A percentile compares a stretch with the other conserved stretches of the same genome.
phyloP scores from a whole-genome alignment of 2,888 invertebrate species.

The Terebella lapidaria region DNA sequence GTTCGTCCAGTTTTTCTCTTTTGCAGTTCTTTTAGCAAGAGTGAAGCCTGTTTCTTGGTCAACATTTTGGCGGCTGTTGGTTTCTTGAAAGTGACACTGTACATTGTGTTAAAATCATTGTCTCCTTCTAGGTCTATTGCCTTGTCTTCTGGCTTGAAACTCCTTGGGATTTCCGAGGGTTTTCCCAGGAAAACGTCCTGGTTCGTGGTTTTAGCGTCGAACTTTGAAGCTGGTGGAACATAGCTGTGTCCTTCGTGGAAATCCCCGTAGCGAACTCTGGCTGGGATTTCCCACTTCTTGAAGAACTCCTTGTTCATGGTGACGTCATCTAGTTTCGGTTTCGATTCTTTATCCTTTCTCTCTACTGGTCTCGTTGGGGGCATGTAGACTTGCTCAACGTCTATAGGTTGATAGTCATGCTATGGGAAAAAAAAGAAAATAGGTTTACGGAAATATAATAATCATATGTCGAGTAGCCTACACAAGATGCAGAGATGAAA shows the following conservation, averaged over 20 bases:
- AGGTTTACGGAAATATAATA: too few species aligned
- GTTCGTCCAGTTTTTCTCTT: too few species aligned
- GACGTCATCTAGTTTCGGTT: slow-evolving; percentile 18
- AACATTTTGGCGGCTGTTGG: slow-evolving; percentile 4
- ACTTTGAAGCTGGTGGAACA: slow-evolving; percentile 34
- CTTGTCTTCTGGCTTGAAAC: slow-evolving; percentile 35
- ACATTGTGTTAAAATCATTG: slow-evolving; percentile 37
- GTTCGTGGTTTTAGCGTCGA: slow-evolving; percentile 29
- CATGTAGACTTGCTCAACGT: slow-evolving; percentile 27
- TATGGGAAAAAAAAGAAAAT: slow-evolving; percentile 23
- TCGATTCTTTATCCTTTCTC: background rate
- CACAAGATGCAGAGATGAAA: too few species aligned
- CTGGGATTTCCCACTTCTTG: slow-evolving; percentile 34
- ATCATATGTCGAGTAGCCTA: too few species aligned
- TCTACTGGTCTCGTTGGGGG: slow-evolving; percentile 13
- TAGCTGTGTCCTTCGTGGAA: slow-evolving; percentile 43
- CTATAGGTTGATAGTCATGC: slow-evolving; percentile 43
- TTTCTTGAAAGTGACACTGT: slow-evolving; percentile 3
- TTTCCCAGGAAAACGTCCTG: slow-evolving; percentile 34
- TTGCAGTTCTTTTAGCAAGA: slow-evolving; percentile 16
- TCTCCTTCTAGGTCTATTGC: slow-evolving; percentile 26
- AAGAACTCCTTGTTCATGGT: slow-evolving; percentile 25
- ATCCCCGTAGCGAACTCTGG: slow-evolving; percentile 37
- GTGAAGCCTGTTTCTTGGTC: slow-evolving; percentile 11
- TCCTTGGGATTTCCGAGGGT: slow-evolving; percentile 26